Base-by-base conservation (phyloP, 2,113 vertebrate genomes). In the Sarotherodon lohbergeri region DNA sequence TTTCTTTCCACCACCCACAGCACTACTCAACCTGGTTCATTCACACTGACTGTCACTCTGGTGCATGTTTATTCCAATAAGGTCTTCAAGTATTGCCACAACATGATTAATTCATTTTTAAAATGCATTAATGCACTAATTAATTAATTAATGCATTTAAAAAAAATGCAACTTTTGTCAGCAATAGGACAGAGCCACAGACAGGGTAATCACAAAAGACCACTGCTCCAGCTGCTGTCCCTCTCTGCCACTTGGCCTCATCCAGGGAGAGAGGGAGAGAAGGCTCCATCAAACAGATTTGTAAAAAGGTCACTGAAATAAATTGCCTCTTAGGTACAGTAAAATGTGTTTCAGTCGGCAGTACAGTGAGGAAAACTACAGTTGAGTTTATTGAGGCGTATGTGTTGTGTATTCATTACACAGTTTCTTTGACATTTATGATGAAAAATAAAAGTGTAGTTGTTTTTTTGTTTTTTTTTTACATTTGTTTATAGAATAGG, bases 271-370 rank as follows among this genome's bases (percentile, higher is more conserved):
- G 71, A 78, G 13, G 50, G 39, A 80, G 59, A 19, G 57, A 68
- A 90, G 88, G 83, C 41, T 13, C 85, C 34, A 59, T 16, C 6
- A 91, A 93, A 93, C 54, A 91, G 88, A 91, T 91, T 88, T 90
- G 89, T 90, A 85, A 87, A 95, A 95, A 95, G 95, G 95, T 96
- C 93, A 95, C 17, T 22, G 86, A 82, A 88, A 94, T 90, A 94
- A 92, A 95, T 91, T 86, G 88, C 89, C 88, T 92, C 76, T 90
- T 80, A 81, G 87, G 55, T 88, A 88, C 90, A 88, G 86, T 85
- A 73, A 89, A 88, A 84, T 88, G 79, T 90, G 84, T 83, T 36
- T 52, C 24, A 71, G n/a, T 82, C 39, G 59, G 76, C 86, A 61
- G 56, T 36, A 10, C 3, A 17, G 81, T 48, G 10, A 66, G 36